Evolutionary conservation across 37 sponge, comb jelly and placozoan species (phyloP), one percentile per base, ranked within the genome.

Genomic region (Spongia lamella): DNA sequence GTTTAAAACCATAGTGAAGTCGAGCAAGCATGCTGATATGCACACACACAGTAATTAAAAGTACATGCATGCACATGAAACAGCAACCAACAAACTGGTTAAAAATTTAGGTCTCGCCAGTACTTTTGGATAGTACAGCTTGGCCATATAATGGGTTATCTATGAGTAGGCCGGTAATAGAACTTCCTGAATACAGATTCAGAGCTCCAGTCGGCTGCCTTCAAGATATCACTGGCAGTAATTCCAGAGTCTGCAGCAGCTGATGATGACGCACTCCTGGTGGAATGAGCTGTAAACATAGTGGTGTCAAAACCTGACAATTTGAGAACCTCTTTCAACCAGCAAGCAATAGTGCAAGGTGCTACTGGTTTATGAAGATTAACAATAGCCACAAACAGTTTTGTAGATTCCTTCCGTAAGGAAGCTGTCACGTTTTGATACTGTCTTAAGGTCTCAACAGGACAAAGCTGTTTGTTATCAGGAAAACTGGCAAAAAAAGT

Each of bases 201-300:
- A 64, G 58, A 34, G 49, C 73, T 64, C 73, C 82, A 81, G 66
- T 71, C 82, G 22, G n/a, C n/a, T n/a, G n/a, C n/a, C n/a, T n/a
- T n/a, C n/a, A n/a, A n/a, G n/a, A n/a, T n/a, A n/a, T n/a, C 79
- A 58, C 24, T 58, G 50, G 71, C 68, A 9, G 79, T 67, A 17
- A 78, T 61, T 5, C 71, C 71, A 22, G 49, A 62, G 25, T 36
- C 50, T 34, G 72, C 72, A 15, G 72, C 72, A 15, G 74, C 57
- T 19, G 76, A 68, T 14, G 69, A 56, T 16, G 58, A 56, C 17
- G 73, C 73, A 20, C 73, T 27, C 21, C 73, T 9, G 6, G 50
- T 54, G 9, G 63, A 36, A 19, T 75, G 63, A 14, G 43, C 63
- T 29, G 59, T 75, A 32, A 75, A 75, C 22, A 22, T 37, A 61